Evolutionary conservation across 2,113 vertebrate species (phyloP), one percentile per base, ranked within the genome.

Genomic region (Cisticola juncidis): DNA sequence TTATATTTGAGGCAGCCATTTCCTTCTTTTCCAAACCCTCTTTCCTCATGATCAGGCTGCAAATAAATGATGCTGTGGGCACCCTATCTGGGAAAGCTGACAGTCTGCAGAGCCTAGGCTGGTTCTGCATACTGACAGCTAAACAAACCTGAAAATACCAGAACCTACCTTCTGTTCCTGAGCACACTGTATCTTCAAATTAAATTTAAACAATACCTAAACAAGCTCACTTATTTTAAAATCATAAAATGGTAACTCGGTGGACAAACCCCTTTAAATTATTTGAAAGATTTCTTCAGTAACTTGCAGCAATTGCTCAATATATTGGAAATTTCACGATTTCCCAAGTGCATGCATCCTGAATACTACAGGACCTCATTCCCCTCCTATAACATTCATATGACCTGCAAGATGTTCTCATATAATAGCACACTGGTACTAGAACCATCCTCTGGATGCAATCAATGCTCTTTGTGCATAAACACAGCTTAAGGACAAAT

Each of bases 271-370:
- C 60, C 57, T 92, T 73, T 87, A 74, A 89, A 68, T 70, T 79
- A 92, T 74, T 81, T 88, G 90, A 81, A 86, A 95, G 81, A 91
- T 40, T 72, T 94, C 93, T 90, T 89, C 60, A 51, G n/a, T 81
- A 73, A 42, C 40, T 87, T 64, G 83, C 69, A 95, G 80, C 70
- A 93, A 89, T 56, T 69, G 50, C 80, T 91, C 54, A 79, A 18
- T 40, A 87, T 58, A 70, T 24, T 51, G 84, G 93, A 90, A 81
- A 88, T 94, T 84, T 91, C 60, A 91, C 50, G 58, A 22, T 96
- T 96, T 96, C 94, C 72, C 58, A 92, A 92, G 33, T 26, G 38
- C 64, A 25, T 22, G 28, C 57, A 81, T 88, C 82, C 73, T 66
- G 47, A 90, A 89, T 74, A 24, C 57, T 60, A 74, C 58, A 80